Evolutionary conservation across 2,113 vertebrate genomes (phyloP).

Genomic region (Kryptolebias marmoratus): DNA sequence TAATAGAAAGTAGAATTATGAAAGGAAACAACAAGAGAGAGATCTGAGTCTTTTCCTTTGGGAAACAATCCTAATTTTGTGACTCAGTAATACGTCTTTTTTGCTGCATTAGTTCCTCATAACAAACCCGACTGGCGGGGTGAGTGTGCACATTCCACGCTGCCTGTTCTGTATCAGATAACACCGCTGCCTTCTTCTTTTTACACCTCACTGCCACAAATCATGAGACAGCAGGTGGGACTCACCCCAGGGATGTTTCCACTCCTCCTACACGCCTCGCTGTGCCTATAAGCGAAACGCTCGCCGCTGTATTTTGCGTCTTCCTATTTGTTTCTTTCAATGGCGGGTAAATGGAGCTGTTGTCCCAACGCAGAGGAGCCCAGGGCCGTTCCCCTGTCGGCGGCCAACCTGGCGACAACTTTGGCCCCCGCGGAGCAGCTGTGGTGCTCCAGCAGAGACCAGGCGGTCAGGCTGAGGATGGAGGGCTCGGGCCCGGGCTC

Average conservation of each 20-base stretch:
- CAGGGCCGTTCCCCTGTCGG: slow-evolving; percentile 14
- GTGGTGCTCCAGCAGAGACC: slow-evolving; percentile 68
- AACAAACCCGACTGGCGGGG: slow-evolving; percentile 43
- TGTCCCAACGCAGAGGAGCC: slow-evolving; percentile 51
- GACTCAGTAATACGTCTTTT: not conserved
- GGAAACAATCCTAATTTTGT: not conserved
- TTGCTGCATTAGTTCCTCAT: not conserved
- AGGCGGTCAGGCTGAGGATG: slow-evolving; percentile 77
- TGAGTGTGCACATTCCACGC: not conserved
- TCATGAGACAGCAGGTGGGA: not conserved
- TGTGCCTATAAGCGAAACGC: not conserved
- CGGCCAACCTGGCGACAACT: not conserved
- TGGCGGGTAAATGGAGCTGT: slow-evolving; percentile 51
- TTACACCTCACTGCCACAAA: slow-evolving; percentile 9
- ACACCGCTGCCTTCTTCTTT: not conserved
- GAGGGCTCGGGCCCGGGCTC: slow-evolving; percentile 66
- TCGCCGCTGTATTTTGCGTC: not conserved
- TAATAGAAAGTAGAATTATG: no score
- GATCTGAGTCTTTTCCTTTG: not conserved
- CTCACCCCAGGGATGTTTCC: slow-evolving; percentile 5
- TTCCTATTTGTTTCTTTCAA: slow-evolving; percentile 16
- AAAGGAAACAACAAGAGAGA: not conserved
- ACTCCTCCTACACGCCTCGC: not conserved
- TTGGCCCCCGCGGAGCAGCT: slow-evolving; percentile 71
- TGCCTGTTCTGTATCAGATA: slow-evolving; percentile 49